Evolutionary conservation across 2,797 vertebrate genomes (phyloP), one percentile per base, ranked within the genome.

Genomic region (Amblyraja radiata): DNA sequence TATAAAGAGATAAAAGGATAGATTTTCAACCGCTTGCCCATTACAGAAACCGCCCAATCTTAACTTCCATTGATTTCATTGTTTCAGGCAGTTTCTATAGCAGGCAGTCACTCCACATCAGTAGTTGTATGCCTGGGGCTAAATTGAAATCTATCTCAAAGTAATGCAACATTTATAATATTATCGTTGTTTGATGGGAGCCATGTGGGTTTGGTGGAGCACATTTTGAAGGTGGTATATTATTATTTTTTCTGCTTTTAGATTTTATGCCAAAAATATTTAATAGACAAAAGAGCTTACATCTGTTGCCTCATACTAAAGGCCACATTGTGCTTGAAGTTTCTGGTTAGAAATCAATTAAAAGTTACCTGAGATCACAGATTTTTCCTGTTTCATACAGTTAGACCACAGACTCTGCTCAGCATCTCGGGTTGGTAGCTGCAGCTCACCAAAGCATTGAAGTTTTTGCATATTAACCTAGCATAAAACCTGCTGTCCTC

Each of bases 51-150:
- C 16, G 5, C 61, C 84, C 84, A 68, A 36, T 65, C n/a, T 68
- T 88, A 65, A 88, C 65, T 18, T 68, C n/a, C 61, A 88, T 88
- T 68, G 84, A 88, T 88, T 68, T 68, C n/a, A 88, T 88, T 68
- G 61, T 28, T 61, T 84, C 25, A 28, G 54, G 10, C 46, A 13
- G 81, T 61, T 61, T 58, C 54, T 58, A 61, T 84, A 84, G 61
- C 18, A 46, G 11, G 14, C 10, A 21, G 46, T 63, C 61, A 16
- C 63, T 63, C 14, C 63, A 21, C 81, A 11, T 61, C 81, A 84
- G 13, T 16, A 61, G 54, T 61, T 84, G 58, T n/a, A 61, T 28
- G 23, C 84, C 84, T 11, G 63, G n/a, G 16, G n/a, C 1, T n/a
- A 88, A 88, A 13, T 68, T 88, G 28, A 88, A 88, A 88, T 88